Conservation (phyloP, 2,113 vertebrate species). For the Paracanthobrama guichenoti region DNA sequence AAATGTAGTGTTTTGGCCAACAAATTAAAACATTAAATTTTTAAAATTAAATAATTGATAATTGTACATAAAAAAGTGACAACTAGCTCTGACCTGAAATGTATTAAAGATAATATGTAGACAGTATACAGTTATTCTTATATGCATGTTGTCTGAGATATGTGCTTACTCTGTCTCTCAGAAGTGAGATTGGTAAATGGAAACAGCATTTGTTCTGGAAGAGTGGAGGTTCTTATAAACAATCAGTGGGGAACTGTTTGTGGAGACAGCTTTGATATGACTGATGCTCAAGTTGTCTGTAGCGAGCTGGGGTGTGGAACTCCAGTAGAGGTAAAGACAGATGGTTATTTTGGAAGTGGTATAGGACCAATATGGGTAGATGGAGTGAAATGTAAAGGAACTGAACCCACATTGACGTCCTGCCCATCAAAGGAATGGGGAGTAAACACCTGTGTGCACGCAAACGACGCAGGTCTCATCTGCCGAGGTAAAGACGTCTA, state of each 20-base stretch:
- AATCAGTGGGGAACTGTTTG: conserved; percentile 38
- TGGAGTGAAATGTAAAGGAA: neutral
- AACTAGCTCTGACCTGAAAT: neutral
- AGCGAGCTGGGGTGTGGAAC: conserved; percentile 15
- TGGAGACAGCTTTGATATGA: neutral
- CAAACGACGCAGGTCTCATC: neutral
- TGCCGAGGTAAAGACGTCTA: neutral
- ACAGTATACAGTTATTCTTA: neutral
- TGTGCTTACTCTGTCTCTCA: neutral
- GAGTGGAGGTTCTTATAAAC: conserved; percentile 21
- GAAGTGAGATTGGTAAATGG: conserved; percentile 17
- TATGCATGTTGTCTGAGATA: neutral
- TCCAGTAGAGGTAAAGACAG: neutral
- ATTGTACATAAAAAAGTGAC: neutral
- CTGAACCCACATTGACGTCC: neutral
- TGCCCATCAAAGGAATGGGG: neutral
- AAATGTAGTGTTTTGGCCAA: neutral
- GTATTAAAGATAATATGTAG: neutral
- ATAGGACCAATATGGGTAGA: neutral
- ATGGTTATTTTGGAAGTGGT: conserved; percentile 22
- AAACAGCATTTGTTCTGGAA: conserved; percentile 29
- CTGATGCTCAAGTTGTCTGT: conserved; percentile 19
- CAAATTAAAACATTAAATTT: too few relatives aligned
- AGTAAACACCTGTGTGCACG: neutral
- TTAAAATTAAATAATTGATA: neutral